Evolutionary conservation across 2,113 vertebrate species (phyloP).

Genomic region (Mesocricetus auratus): DNA sequence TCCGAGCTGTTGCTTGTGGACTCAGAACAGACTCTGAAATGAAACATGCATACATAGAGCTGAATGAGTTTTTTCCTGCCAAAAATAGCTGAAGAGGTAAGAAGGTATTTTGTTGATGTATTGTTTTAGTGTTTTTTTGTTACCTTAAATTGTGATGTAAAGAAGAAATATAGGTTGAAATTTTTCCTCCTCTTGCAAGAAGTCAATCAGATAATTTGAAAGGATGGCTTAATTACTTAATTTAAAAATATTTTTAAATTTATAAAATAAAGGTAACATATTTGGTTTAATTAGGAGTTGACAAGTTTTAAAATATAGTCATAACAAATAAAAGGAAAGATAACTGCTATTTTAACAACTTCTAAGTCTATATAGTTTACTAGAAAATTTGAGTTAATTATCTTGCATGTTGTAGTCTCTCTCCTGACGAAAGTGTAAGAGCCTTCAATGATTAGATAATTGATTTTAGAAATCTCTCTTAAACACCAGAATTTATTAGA

Average conservation of each 20-base stretch:
- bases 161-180: not conserved
- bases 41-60: not conserved
- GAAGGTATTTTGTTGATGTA: not conserved
- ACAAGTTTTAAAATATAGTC: not conserved
- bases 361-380: not conserved
- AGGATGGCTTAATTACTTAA: not conserved
- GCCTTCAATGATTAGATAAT: not conserved
- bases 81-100: slow-evolving; percentile 35
- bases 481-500: slow-evolving; percentile 21
- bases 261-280: slow-evolving; percentile 46
- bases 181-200: not conserved
- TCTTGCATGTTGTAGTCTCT: not conserved
- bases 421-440: not conserved
- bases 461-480: slow-evolving; percentile 29
- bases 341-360: not conserved
- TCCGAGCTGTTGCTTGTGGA: not conserved
- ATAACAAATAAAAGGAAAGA: slow-evolving; percentile 27
- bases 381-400: slow-evolving; percentile 50
- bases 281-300: slow-evolving; percentile 35
- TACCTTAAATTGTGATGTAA: not conserved
- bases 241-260: slow-evolving; percentile 41
- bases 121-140: not conserved
- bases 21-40: slow-evolving; percentile 2
- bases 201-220: slow-evolving; percentile 64
- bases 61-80: not conserved